phyloP scores from a whole-genome alignment of 2,888 invertebrate species.

The Melitaea athalia region DNA sequence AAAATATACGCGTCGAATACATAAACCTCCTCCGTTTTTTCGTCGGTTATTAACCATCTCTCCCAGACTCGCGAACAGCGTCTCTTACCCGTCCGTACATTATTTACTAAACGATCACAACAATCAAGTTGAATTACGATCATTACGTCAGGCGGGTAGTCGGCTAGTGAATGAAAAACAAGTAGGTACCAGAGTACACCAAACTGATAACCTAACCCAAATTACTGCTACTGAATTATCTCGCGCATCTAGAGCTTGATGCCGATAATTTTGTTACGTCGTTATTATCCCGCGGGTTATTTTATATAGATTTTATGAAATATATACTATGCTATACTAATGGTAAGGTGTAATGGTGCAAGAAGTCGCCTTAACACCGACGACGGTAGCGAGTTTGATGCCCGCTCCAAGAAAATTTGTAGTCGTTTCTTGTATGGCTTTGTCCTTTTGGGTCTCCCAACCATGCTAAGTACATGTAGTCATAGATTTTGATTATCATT shows the following conservation, averaged over 20 bases:
- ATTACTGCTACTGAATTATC: conserved; percentile 23
- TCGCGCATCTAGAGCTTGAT: background rate
- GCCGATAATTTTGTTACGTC: background rate
- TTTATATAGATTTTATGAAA: background rate
- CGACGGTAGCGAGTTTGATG: too few species aligned
- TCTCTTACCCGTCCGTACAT: background rate
- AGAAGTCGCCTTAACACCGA: too few species aligned
- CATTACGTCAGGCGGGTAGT: conserved; percentile 26
- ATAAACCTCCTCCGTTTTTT: too few species aligned
- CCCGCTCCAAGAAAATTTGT: too few species aligned
- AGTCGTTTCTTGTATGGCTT: too few species aligned
- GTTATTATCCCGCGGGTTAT: background rate
- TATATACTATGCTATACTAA: too few species aligned
- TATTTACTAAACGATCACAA: conserved; percentile 4
- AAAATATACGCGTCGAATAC: too few species aligned
- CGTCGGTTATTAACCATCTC: too few species aligned
- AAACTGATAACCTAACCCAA: conserved; percentile 40
- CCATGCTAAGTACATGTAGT: too few species aligned
- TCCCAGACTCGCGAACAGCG: background rate
- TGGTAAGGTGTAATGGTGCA: too few species aligned
- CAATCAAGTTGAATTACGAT: conserved; percentile 33
- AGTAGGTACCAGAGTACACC: conserved; percentile 13
- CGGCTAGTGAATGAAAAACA: conserved; percentile 39
- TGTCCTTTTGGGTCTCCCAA: too few species aligned
- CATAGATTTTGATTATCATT: too few species aligned